Conservation (phyloP, 2,797 vertebrate genomes). For the Enteromius paludinosus region DNA sequence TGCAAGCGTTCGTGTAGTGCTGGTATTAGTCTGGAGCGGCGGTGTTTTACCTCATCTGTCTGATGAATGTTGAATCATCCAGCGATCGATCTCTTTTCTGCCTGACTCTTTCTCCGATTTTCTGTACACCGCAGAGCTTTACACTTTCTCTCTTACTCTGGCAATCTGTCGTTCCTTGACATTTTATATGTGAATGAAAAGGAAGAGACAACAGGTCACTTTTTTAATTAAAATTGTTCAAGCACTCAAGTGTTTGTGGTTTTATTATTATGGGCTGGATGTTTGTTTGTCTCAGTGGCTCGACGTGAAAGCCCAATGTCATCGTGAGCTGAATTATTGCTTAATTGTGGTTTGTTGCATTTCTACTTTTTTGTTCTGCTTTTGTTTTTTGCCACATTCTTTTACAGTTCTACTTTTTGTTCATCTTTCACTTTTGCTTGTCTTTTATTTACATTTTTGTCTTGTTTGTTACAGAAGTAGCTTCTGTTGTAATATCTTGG, state of each 20-base stretch:
- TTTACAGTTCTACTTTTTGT: too few species aligned
- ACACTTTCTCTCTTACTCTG: slow-evolving; percentile 40
- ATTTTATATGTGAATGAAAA: slow-evolving; percentile 49
- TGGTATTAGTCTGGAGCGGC: slow-evolving; percentile 21
- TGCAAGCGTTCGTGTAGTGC: slow-evolving; percentile 43
- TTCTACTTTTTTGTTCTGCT: too few species aligned
- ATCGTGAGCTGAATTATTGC: too few species aligned
- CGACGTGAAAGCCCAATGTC: not conserved
- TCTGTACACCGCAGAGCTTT: slow-evolving; percentile 24
- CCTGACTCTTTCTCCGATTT: slow-evolving; percentile 1
- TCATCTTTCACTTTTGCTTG: too few species aligned
- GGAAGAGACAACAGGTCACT: slow-evolving; percentile 37
- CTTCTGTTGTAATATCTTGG: too few species aligned
- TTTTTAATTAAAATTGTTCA: slow-evolving; percentile 53
- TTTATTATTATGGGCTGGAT: slow-evolving; percentile 11
- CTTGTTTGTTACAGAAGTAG: too few species aligned
- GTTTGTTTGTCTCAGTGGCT: not conserved
- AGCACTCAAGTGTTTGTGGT: slow-evolving; percentile 31
- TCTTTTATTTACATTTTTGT: too few species aligned
- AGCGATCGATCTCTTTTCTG: slow-evolving; percentile 6
- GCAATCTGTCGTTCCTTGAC: slow-evolving; percentile 28
- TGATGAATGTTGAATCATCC: slow-evolving; percentile 25
- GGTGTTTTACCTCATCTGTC: slow-evolving; percentile 22
- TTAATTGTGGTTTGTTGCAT: too few species aligned
- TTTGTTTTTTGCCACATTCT: too few species aligned